These are phyloP conservation scores for Mylabris phalerata DNA, from an alignment of 1,140 invertebrate genomes.

Conservation along the genomic window DNA sequence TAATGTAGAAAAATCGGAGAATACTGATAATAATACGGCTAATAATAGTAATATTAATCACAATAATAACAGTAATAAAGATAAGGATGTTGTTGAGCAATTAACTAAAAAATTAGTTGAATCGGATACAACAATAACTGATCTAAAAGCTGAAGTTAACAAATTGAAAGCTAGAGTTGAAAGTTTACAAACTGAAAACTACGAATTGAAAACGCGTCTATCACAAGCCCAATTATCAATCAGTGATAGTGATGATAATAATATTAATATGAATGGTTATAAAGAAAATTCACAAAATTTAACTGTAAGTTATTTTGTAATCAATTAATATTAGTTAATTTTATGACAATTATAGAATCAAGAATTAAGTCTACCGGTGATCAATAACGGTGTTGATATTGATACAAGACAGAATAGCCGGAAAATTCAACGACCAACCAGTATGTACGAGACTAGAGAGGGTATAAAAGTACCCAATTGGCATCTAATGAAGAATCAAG, in stretches of 20 bases:
- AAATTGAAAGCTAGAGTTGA: constrained; percentile 55
- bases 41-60: neutral
- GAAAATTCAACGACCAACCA: constrained; percentile 63
- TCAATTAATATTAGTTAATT: neutral
- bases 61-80: constrained; percentile 19
- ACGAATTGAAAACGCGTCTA: constrained; percentile 52
- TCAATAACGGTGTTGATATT: neutral
- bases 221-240: constrained; percentile 24
- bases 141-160: constrained; percentile 54
- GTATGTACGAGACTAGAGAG: constrained; percentile 79
- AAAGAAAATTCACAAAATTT: neutral
- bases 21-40: neutral
- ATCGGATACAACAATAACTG: constrained; percentile 45
- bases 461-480: constrained; percentile 56
- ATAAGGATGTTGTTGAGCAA: constrained; percentile 18
- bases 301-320: neutral
- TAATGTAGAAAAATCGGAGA: neutral
- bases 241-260: constrained; percentile 2
- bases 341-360: neutral
- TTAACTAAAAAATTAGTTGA: constrained; percentile 35
- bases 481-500: constrained; percentile 59
- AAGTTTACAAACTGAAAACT: constrained; percentile 62
- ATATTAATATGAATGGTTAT: neutral
- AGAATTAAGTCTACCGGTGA: constrained; percentile 4
- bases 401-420: constrained; percentile 24